phyloP scores from a whole-genome alignment of 2,797 vertebrate species.

The Protosalanx chinensis region DNA sequence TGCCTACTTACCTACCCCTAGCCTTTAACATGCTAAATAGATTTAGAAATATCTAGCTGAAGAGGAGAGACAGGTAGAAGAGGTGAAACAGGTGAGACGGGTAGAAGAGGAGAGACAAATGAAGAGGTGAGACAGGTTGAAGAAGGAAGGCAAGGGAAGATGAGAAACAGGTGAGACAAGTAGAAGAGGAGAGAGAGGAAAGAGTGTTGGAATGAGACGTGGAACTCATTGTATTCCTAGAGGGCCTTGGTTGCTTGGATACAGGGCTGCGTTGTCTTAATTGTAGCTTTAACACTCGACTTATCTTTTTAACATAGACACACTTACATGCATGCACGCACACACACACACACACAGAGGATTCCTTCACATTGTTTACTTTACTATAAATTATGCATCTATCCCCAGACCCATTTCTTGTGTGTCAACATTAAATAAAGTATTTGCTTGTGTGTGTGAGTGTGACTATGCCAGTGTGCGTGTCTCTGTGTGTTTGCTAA shows the following conservation, averaged over 20 bases:
- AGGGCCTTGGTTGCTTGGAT: constrained; percentile 54
- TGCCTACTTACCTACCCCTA: no score
- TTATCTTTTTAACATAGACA: constrained; percentile 33
- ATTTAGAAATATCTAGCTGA: no score
- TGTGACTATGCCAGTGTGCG: no score
- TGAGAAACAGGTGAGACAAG: not conserved
- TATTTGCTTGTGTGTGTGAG: not conserved
- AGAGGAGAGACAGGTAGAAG: no score
- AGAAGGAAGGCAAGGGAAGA: no score
- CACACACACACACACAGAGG: not conserved
- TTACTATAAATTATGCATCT: constrained; percentile 27
- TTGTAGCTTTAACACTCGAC: constrained; percentile 36
- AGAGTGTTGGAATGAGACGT: no score
- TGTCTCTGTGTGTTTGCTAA: no score
- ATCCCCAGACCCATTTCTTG: constrained; percentile 32
- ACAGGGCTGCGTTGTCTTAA: constrained; percentile 41
- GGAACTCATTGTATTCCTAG: no score
- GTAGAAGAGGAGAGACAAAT: no score
- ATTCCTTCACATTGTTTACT: constrained; percentile 34
- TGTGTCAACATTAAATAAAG: not conserved
- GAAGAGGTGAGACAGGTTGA: no score
- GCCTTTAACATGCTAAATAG: no score
- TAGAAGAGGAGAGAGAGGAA: not conserved
- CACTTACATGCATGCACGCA: not conserved
- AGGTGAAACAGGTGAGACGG: no score